Conservation (phyloP, 2,113 vertebrate species). For the Rhadina sibilatrix region DNA sequence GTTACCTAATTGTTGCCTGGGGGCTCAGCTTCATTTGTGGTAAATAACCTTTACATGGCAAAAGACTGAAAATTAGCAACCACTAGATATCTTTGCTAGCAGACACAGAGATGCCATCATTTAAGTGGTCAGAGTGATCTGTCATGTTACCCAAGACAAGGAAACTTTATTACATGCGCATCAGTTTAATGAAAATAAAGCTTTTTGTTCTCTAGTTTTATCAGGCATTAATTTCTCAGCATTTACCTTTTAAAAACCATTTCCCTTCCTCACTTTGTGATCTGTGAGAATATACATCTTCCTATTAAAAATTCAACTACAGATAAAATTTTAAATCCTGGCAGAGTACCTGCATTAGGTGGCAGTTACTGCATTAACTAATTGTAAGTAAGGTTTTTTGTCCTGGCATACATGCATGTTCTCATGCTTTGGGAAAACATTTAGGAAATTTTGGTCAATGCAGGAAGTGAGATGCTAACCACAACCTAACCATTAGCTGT, state of each 20-base stretch:
- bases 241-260: background rate
- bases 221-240: background rate
- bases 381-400: background rate
- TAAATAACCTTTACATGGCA: background rate
- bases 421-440: background rate
- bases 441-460: background rate
- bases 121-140: background rate
- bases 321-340: background rate
- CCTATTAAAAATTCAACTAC: background rate
- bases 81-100: background rate
- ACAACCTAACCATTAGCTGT: background rate
- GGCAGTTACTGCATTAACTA: background rate
- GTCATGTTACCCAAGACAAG: background rate
- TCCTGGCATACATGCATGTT: background rate
- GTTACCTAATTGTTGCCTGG: background rate
- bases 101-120: background rate
- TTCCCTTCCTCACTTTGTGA: background rate
- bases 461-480: background rate
- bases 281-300: background rate
- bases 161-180: background rate
- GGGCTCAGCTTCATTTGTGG: background rate
- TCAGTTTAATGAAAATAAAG: background rate
- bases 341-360: background rate
- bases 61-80: background rate
- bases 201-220: background rate